A percentile compares a stretch with the other conserved stretches of the same genome.
Conservation (phyloP, 2,797 vertebrate genomes). For the Nannoperca obscura region DNA sequence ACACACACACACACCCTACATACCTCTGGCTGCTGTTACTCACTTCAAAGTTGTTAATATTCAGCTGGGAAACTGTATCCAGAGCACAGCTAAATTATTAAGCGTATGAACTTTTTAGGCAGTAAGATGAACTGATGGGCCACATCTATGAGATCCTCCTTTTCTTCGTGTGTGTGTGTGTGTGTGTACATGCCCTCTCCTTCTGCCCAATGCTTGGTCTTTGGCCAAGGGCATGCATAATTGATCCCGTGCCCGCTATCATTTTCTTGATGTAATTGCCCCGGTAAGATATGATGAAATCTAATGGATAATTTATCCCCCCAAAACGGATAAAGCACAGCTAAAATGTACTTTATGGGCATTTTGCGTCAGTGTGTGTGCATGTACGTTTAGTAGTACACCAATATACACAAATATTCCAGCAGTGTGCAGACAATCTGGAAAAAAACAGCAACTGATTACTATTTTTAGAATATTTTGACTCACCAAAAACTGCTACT, state of each 20-base stretch:
- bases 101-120: constrained; percentile 99
- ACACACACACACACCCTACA: constrained; percentile 60
- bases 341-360: constrained; percentile 77
- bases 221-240: constrained; percentile 98
- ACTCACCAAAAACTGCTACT: neutral
- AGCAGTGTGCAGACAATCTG: constrained; percentile 36
- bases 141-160: constrained; percentile 96
- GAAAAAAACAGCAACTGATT: neutral
- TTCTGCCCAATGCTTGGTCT: constrained; percentile 95
- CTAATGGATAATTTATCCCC: constrained; percentile 96
- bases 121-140: constrained; percentile 99
- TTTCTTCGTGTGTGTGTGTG: constrained; percentile 65
- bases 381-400: constrained; percentile 12
- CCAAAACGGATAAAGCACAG: constrained; percentile 89
- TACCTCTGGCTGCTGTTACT: constrained; percentile 90
- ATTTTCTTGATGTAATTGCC: constrained; percentile 99
- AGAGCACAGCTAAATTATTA: constrained; percentile 99
- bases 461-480: neutral
- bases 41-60: constrained; percentile 99
- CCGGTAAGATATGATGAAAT: constrained; percentile 99
- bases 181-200: constrained; percentile 85
- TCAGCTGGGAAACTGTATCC: constrained; percentile 99
- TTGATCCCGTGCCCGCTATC: constrained; percentile 96
- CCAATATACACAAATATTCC: constrained; percentile 11
- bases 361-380: constrained; percentile 27